Evolutionary conservation across 2,797 vertebrate genomes (phyloP).

Genomic region (Mionectes olivaceus): DNA sequence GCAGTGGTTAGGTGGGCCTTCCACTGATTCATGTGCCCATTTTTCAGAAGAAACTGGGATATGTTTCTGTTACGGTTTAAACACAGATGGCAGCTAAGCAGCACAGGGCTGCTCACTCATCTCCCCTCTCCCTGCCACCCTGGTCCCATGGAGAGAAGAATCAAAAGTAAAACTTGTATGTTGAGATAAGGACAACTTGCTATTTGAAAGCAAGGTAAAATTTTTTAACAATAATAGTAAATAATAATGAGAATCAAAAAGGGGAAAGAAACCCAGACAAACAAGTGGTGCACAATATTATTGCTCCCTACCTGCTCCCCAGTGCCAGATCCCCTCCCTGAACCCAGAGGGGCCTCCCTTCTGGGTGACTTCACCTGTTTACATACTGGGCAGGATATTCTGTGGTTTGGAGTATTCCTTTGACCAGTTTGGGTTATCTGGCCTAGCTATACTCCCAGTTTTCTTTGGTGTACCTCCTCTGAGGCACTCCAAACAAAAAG

Average conservation of each 20-base stretch:
- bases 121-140: neutral
- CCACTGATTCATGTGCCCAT: fast-evolving
- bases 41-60: neutral
- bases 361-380: neutral
- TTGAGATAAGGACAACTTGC: neutral
- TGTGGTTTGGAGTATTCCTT: neutral
- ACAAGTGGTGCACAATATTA: neutral
- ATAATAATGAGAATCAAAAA: neutral
- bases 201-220: neutral
- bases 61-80: fast-evolving
- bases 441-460: neutral
- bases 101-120: neutral
- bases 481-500: neutral
- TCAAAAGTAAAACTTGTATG: neutral
- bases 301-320: too few relatives aligned
- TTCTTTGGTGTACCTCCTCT: neutral
- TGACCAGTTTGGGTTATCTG: neutral
- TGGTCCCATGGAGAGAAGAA: neutral
- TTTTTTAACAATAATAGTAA: neutral
- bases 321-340: neutral
- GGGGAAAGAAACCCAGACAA: neutral
- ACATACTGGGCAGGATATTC: neutral
- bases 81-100: neutral
- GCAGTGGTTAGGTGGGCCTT: neutral
- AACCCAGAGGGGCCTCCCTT: neutral